Evolutionary conservation across 2,797 vertebrate species (phyloP).

Genomic region (Sarcophilus harrisii): DNA sequence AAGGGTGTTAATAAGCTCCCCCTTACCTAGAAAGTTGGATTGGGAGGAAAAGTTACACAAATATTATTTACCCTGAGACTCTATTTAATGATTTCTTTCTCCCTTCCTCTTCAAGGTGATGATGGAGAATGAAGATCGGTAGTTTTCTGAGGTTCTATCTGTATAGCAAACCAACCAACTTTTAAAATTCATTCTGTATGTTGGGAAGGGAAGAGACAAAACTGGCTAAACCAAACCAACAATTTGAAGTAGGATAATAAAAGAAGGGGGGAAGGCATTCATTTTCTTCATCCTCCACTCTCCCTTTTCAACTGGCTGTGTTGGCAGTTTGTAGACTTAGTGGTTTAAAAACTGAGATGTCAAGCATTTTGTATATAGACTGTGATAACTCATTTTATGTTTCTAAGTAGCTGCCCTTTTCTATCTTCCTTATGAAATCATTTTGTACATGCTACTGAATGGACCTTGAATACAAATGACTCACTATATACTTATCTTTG

Average conservation of each 20-base stretch:
- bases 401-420: constrained; percentile 41
- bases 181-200: constrained; percentile 23
- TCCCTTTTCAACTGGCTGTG: not conserved
- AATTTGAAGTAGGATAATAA: constrained; percentile 19
- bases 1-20: constrained; percentile 35
- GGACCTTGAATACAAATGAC: constrained; percentile 56
- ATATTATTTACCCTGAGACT: constrained; percentile 17
- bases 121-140: not conserved
- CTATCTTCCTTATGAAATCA: constrained; percentile 30
- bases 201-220: not conserved
- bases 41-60: constrained; percentile 9
- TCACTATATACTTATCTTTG: constrained; percentile 25
- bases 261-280: constrained; percentile 31
- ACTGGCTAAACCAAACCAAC: constrained; percentile 42
- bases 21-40: not conserved
- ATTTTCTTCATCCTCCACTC: not conserved
- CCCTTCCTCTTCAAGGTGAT: not conserved
- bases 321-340: not conserved
- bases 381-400: constrained; percentile 37
- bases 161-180: constrained; percentile 39
- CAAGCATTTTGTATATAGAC: constrained; percentile 42
- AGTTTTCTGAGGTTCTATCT: constrained; percentile 11
- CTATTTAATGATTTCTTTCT: not conserved
- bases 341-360: constrained; percentile 35
- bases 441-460: constrained; percentile 22